Base-by-base conservation (phyloP, 2,888 invertebrate genomes). In the Scaptomyza parva region DNA sequence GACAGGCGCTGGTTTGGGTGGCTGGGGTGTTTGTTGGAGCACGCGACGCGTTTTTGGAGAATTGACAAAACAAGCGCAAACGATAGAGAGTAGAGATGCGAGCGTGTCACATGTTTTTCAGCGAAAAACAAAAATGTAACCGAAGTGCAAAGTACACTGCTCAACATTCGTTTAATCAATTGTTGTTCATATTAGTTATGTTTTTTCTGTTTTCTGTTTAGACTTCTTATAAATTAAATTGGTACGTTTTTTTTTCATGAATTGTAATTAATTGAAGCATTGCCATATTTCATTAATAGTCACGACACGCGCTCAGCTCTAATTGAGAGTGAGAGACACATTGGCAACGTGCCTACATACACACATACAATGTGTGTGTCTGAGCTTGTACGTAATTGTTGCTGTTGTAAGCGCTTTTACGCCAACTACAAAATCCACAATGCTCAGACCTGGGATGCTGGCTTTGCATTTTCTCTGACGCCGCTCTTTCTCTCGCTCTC, bases 11-110 rank as follows among this genome's bases (percentile, higher is more conserved):
- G 67, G 53, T 61, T 61, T 58, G 63, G 77, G 72, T 61, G 61
- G 77, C 57, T 53, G 45, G 39, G 78, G 70, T 65, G 60, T 65
- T 73, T 70, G 78, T 57, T 80, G 66, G 62, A 78, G 78, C 82
- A 78, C 80, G 77, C 85, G 78, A 78, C 85, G 78, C 75, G 82
- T 71, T 68, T 76, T 85, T 81, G 78, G 82, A 80, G 85, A 81
- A 77, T 82, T 86, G 82, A 84, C 78, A 84, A 81, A 87, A 84
- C 85, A 82, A 78, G 85, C 78, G 72, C 58, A 70, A 70, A 45
- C 68, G 54, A 74, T 75, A 74, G 62, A 78, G 60, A 76, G 45
- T 22, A 17, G 48, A 22, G 48, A 35, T 48, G 48, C n/a, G 14
- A 2, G 22, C 48, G 48, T 48, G 48, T 14, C 20, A 1, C 11